phyloP scores from a whole-genome alignment of 2,797 vertebrate genomes.

The Sparidentex hasta region DNA sequence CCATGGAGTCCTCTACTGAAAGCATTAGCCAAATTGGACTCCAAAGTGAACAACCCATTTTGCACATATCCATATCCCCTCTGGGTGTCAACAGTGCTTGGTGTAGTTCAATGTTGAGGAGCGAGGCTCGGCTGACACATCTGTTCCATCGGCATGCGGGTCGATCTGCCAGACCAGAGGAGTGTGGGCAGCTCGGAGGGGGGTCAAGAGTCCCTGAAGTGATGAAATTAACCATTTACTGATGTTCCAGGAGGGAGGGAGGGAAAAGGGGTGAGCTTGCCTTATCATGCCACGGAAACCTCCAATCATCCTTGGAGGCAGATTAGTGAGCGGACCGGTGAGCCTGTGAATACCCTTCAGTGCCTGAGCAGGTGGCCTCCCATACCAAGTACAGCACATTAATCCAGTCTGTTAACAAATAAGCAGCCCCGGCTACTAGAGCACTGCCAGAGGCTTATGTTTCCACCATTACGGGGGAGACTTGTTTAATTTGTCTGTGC shows the following conservation, averaged over 20 bases:
- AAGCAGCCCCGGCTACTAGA: slow-evolving; percentile 77
- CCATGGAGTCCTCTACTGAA: background rate
- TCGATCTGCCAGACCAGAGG: slow-evolving; percentile 31
- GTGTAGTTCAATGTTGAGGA: background rate
- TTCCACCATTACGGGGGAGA: slow-evolving; percentile 65
- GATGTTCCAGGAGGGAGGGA: slow-evolving; percentile 60
- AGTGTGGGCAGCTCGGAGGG: slow-evolving; percentile 28
- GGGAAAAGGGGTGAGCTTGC: slow-evolving; percentile 10
- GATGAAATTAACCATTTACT: slow-evolving; percentile 73
- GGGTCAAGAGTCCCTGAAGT: slow-evolving; percentile 67
- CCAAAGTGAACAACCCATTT: background rate
- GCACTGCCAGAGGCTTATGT: slow-evolving; percentile 73
- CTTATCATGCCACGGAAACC: slow-evolving; percentile 73
- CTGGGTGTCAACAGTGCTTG: background rate
- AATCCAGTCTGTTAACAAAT: slow-evolving; percentile 82
- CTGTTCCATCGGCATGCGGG: slow-evolving; percentile 53
- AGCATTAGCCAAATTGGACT: background rate
- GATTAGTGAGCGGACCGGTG: slow-evolving; percentile 75
- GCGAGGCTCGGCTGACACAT: slow-evolving; percentile 12
- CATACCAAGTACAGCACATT: slow-evolving; percentile 78
- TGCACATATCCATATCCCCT: background rate
- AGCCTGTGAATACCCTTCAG: slow-evolving; percentile 71
- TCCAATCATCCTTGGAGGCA: slow-evolving; percentile 73
- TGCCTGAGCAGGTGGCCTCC: slow-evolving; percentile 76
- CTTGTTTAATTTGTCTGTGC: slow-evolving; percentile 74